Base-by-base conservation (phyloP, 2,113 vertebrate species). In the Salvelinus namaycush region DNA sequence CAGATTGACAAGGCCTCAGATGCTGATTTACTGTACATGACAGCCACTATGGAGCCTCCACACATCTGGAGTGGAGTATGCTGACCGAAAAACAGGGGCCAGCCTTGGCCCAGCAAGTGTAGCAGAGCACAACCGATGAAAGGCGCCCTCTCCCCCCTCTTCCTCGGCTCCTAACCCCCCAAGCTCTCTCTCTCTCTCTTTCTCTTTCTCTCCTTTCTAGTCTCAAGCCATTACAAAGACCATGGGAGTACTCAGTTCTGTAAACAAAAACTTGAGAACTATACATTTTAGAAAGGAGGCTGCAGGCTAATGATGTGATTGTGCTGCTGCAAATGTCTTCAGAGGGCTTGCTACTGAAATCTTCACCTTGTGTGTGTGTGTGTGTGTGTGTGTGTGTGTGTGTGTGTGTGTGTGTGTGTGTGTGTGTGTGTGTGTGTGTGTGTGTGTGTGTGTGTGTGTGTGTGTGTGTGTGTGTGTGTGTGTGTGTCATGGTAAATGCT, bases 11-110 rank as follows among this genome's bases (percentile, higher is more conserved):
- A 98, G 96, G 94, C 96, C 97, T 97, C 94, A 90, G 95, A 95
- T 98, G 97, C 94, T 95, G 95, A 94, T 97, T 98, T 98, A 97
- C 96, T 95, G 97, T 96, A 95, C 91, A 95, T 95, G 94, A 96
- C 97, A 98, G 97, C 97, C 97, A 98, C 95, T 83, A 95, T 97
- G 97, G 97, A 99, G 97, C 97, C 97, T 93, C 89, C 82, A 93
- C 97, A 99, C 97, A 99, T 99, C 97, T 99, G 97, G 97, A 98
- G 94, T 93, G 94, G 95, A 99, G 97, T 96, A 98, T 93, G 95
- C 95, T 93, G 93, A 94, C 94, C 92, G 89, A 95, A 95, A 96
- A 95, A 94, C 93, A 90, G 94, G 91, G 96, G 95, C 95, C 93
- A 94, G 94, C 93, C 93, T 95, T 96, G 94, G 96, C 94, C 93